These are phyloP conservation scores for Drosophila ficusphila DNA, from an alignment of 1,140 invertebrate species.

Conservation along the genomic window DNA sequence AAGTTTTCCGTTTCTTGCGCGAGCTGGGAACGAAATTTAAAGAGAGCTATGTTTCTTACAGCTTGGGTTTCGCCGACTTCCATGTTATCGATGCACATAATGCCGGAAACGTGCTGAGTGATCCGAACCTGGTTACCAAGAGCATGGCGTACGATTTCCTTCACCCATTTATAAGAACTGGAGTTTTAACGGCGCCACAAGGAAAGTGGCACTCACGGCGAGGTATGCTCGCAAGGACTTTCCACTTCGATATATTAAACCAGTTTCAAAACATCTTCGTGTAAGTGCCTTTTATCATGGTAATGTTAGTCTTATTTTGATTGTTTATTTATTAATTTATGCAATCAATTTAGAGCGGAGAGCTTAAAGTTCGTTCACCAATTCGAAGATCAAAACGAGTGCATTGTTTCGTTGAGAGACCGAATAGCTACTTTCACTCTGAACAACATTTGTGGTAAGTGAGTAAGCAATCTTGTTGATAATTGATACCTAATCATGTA, in stretches of 20 bases:
- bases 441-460: slow-evolving; percentile 90
- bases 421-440: slow-evolving; percentile 88
- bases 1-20: slow-evolving; percentile 26
- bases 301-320: too few species aligned
- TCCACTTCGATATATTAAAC: slow-evolving; percentile 94
- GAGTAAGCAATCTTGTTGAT: not conserved
- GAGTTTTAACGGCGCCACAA: slow-evolving; percentile 86
- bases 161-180: slow-evolving; percentile 87
- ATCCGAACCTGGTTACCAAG: slow-evolving; percentile 66
- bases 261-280: slow-evolving; percentile 89
- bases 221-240: slow-evolving; percentile 94
- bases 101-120: slow-evolving; percentile 62
- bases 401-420: slow-evolving; percentile 44
- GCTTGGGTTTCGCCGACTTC: slow-evolving; percentile 32
- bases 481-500: not conserved
- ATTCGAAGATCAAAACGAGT: slow-evolving; percentile 31
- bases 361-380: slow-evolving; percentile 72
- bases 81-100: slow-evolving; percentile 72
- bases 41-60: slow-evolving; percentile 56
- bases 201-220: slow-evolving; percentile 91
- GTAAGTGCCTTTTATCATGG: slow-evolving; percentile 83
- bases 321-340: too few species aligned
- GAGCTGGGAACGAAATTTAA: not conserved
- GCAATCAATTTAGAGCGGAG: slow-evolving; percentile 76
- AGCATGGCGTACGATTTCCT: slow-evolving; percentile 85